Conservation (phyloP, 2,888 invertebrate genomes). For the Endotricha flammealis region DNA sequence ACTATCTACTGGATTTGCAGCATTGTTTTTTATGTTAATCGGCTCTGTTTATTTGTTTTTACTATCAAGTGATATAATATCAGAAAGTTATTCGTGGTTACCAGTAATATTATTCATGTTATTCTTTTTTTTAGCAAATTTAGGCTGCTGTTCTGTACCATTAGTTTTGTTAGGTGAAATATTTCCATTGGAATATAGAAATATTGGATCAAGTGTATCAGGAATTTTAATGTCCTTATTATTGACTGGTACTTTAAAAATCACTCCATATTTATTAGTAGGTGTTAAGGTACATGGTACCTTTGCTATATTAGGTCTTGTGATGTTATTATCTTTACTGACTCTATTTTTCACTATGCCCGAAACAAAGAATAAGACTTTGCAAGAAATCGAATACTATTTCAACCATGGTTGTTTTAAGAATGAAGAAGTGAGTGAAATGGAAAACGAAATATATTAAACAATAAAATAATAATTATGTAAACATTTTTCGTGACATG, state of each 20-base stretch:
- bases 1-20: slow-evolving; percentile 41
- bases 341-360: slow-evolving; percentile 33
- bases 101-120: slow-evolving; percentile 36
- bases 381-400: slow-evolving; percentile 39
- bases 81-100: slow-evolving; percentile 33
- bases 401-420: slow-evolving; percentile 25
- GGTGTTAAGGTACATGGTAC: slow-evolving; percentile 32
- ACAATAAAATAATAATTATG: too few relatives aligned
- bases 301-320: slow-evolving; percentile 26
- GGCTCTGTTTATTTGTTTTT: slow-evolving; percentile 41
- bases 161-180: slow-evolving; percentile 50
- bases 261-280: slow-evolving; percentile 31
- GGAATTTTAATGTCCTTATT: slow-evolving; percentile 34
- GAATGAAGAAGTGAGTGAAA: too few relatives aligned
- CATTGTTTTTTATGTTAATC: slow-evolving; percentile 29
- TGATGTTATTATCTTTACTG: slow-evolving; percentile 22
- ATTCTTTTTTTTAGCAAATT: slow-evolving; percentile 46
- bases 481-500: too few relatives aligned
- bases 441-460: too few relatives aligned
- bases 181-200: slow-evolving; percentile 48
- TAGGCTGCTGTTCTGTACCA: slow-evolving; percentile 53
- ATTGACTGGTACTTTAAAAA: slow-evolving; percentile 24
- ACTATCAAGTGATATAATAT: slow-evolving; percentile 24
- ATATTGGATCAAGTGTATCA: slow-evolving; percentile 34
- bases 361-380: slow-evolving; percentile 40